Conservation (phyloP, 2,797 vertebrate species). For the Columba guinea region DNA sequence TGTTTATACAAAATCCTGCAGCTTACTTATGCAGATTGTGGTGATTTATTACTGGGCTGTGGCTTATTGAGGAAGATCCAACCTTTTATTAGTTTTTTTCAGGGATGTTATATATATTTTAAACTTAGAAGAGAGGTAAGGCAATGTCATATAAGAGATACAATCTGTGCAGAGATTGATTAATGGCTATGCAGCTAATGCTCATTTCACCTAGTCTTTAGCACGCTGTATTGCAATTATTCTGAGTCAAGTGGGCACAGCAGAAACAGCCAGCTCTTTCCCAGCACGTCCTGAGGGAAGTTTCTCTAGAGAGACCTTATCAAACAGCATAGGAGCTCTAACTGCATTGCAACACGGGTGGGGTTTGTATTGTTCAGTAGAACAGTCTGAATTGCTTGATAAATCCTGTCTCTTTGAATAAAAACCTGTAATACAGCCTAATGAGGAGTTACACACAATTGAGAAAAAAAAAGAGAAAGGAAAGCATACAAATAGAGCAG, state of each 20-base stretch:
- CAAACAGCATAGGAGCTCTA: background rate
- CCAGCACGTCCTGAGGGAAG: background rate
- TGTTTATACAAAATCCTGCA: background rate
- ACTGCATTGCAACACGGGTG: background rate
- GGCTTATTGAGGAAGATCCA: background rate
- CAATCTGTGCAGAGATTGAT: background rate
- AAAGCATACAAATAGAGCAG: background rate
- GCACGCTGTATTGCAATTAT: background rate
- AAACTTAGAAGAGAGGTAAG: background rate
- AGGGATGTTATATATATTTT: background rate
- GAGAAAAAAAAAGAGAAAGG: background rate
- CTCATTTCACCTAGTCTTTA: background rate
- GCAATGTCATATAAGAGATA: background rate
- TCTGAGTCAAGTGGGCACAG: background rate
- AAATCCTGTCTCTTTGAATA: background rate
- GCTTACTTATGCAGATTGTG: background rate
- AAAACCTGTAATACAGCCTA: background rate
- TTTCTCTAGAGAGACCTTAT: background rate
- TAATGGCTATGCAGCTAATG: background rate
- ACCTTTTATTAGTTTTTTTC: background rate
- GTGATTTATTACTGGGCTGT: background rate
- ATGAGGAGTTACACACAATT: background rate
- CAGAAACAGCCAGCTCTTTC: background rate
- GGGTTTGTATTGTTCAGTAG: background rate
- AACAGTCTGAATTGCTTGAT: background rate